Conservation (phyloP, 2,888 invertebrate genomes). For the Tuta absoluta region DNA sequence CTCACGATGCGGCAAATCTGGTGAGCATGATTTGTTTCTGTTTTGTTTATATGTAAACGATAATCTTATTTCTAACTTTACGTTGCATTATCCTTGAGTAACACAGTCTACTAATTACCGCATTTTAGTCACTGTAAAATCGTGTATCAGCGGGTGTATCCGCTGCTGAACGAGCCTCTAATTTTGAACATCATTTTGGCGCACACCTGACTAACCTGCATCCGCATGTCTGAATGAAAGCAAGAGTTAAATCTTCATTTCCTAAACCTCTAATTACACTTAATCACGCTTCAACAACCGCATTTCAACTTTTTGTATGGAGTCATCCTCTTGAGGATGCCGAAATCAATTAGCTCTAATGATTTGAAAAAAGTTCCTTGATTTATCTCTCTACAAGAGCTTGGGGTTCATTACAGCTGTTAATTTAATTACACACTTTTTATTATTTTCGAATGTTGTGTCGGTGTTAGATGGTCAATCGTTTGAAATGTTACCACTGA, state of each 20-base stretch:
- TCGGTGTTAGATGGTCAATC: not conserved
- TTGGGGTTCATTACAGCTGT: conserved; percentile 56
- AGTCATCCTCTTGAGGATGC: conserved; percentile 43
- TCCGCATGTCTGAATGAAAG: conserved; percentile 37
- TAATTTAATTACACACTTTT: conserved; percentile 63
- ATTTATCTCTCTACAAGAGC: conserved; percentile 58
- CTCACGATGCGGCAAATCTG: conserved; percentile 88
- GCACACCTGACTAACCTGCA: conserved; percentile 43
- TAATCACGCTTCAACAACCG: conserved; percentile 51
- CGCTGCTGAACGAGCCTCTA: too few relatives aligned
- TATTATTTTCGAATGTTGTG: conserved; percentile 44
- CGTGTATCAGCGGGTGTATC: too few relatives aligned
- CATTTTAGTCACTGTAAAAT: too few relatives aligned
- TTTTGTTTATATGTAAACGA: not conserved
- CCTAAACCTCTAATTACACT: conserved; percentile 42
- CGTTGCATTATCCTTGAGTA: too few relatives aligned
- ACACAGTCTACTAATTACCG: too few relatives aligned
- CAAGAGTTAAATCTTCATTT: conserved; percentile 38
- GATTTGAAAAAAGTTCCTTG: conserved; percentile 50
- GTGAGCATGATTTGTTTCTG: conserved; percentile 70
- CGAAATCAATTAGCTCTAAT: conserved; percentile 73
- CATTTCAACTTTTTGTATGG: conserved; percentile 47
- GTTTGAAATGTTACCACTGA: not conserved
- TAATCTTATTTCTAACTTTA: too few relatives aligned
- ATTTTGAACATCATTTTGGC: conserved; percentile 37